Base-by-base conservation (phyloP, 2,797 vertebrate genomes). In the Sebastes glaucus region DNA sequence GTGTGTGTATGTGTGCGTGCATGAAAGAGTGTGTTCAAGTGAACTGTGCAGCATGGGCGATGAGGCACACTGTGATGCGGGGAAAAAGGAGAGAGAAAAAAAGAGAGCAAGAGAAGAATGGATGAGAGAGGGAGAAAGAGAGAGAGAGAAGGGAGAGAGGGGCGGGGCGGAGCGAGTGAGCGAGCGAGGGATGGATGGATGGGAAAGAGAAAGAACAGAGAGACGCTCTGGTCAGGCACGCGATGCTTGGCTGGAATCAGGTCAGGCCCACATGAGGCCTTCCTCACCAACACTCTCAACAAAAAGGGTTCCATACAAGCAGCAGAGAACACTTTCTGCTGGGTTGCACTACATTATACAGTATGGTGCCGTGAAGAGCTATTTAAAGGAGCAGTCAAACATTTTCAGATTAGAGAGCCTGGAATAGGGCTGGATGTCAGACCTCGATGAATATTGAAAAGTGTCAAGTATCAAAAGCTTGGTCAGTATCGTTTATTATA, bases 211-310 rank as follows among this genome's bases (percentile, higher is more conserved):
- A 57, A 77, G 87, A 83, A 85, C 84, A 90, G 85, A 91, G 83
- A 89, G 85, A 90, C 35, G 75, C 89, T 80, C 81, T 80, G 89
- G 90, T 88, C 91, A 89, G 87, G 92, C 93, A 94, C 88, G 89
- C 93, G 70, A 95, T 92, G 92, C 92, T 88, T 74, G 80, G 88
- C 87, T 91, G 82, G 92, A 96, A 95, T 93, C 93, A 94, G 94
- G 94, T 95, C 95, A 95, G 90, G 82, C 88, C 88, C 93, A 91
- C 87, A 90, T 69, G 82, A 90, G 89, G 89, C 90, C 87, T 88
- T 89, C 78, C 87, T 82, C 80, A 4, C 87, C 74, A 76, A 71
- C 88, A 73, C 83, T 35, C 73, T 49, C 30, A 68, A 70, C 27
- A 82, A 30, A 76, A 73, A 80, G 65, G 55, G 38, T 75, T 87